phyloP scores from a whole-genome alignment of 2,113 vertebrate genomes.

The Sturnira hondurensis region DNA sequence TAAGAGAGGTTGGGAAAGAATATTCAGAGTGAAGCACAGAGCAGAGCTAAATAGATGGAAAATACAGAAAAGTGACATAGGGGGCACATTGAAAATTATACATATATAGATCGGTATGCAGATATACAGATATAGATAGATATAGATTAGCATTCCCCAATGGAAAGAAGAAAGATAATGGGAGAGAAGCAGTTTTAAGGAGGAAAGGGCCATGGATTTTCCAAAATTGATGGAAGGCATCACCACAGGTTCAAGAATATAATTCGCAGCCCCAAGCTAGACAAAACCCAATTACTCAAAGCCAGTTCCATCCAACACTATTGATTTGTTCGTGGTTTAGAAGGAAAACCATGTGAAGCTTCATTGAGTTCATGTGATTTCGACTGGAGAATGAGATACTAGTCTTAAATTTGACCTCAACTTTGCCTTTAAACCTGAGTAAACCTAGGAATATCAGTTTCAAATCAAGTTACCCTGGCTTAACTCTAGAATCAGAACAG shows the following conservation, averaged over 20 bases:
- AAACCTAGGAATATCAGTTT: not conserved
- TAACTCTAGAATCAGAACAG: slow-evolving; percentile 44
- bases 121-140: too few species aligned
- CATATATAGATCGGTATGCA: not conserved
- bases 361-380: not conserved
- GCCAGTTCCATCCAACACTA: not conserved
- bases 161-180: not conserved
- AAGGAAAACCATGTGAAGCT: slow-evolving; percentile 5
- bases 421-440: slow-evolving; percentile 22
- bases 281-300: not conserved
- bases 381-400: not conserved
- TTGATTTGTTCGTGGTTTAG: not conserved
- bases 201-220: not conserved
- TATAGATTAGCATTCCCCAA: not conserved
- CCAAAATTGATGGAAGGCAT: not conserved
- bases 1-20: not conserved
- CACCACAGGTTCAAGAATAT: not conserved
- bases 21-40: not conserved
- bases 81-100: not conserved
- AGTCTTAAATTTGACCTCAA: not conserved
- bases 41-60: not conserved
- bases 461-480: not conserved
- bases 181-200: not conserved
- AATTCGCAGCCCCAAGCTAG: not conserved
- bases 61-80: not conserved